phyloP scores from a whole-genome alignment of 2,888 invertebrate genomes.

The Melangyna quadrimaculata region DNA sequence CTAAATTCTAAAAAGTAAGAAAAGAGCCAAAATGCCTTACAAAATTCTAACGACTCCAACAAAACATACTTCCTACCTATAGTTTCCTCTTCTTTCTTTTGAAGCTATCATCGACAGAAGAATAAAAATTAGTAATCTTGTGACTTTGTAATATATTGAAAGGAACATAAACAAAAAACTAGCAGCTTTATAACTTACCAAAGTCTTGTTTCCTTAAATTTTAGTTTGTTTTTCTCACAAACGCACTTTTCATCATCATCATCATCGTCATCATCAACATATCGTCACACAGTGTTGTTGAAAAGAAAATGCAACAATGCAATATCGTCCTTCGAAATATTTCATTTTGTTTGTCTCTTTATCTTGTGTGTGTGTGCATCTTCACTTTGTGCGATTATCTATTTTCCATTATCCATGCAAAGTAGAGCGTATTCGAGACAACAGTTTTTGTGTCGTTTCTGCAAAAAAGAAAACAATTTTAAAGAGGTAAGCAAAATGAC shows the following conservation, averaged over 20 bases:
- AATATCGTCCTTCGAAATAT: slow-evolving; percentile 59
- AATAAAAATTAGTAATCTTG: slow-evolving; percentile 1
- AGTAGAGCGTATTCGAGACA: slow-evolving; percentile 66
- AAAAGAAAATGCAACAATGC: slow-evolving; percentile 50
- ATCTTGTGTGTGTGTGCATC: slow-evolving; percentile 15
- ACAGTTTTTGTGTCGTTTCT: slow-evolving; percentile 14
- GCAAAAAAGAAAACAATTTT: neutral
- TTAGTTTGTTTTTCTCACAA: slow-evolving; percentile 7
- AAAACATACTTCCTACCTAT: slow-evolving; percentile 25
- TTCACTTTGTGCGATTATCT: slow-evolving; percentile 51
- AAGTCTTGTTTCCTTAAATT: slow-evolving; percentile 14
- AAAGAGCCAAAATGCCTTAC: slow-evolving; percentile 20
- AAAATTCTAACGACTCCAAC: slow-evolving; percentile 2
- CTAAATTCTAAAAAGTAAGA: neutral
- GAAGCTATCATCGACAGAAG: neutral
- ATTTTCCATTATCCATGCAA: slow-evolving; percentile 57
- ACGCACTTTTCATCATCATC: slow-evolving; percentile 41
- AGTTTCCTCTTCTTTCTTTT: neutral
- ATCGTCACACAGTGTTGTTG: neutral
- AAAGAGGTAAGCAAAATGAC: neutral
- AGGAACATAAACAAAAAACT: slow-evolving; percentile 12
- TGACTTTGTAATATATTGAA: slow-evolving; percentile 39
- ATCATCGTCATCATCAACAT: slow-evolving; percentile 4
- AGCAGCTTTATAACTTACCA: slow-evolving; percentile 26
- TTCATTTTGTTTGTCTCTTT: slow-evolving; percentile 20